These are phyloP conservation scores for Melipona beecheii DNA, from an alignment of 2,888 invertebrate genomes.

Conservation along the genomic window DNA sequence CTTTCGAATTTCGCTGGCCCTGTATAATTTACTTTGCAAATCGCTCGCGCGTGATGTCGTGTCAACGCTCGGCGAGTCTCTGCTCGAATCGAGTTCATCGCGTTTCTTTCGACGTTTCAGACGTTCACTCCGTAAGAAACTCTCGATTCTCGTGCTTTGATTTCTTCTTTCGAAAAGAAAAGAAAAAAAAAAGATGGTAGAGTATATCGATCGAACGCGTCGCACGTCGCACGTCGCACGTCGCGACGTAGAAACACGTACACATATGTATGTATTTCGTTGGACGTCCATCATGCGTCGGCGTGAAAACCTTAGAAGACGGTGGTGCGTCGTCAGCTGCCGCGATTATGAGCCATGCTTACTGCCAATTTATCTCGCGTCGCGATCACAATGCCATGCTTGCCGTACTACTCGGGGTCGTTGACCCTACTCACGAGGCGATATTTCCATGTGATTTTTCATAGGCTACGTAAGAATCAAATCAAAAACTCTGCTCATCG, in stretches of 20 bases:
- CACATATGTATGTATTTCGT: slow-evolving; percentile 5
- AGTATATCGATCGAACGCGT: background rate
- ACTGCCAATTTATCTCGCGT: slow-evolving; percentile 51
- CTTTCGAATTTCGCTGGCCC: slow-evolving; percentile 15
- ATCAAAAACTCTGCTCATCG: background rate
- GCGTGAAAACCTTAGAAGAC: slow-evolving; percentile 49
- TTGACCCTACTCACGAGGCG: slow-evolving; percentile 28
- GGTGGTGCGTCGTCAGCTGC: slow-evolving; percentile 35
- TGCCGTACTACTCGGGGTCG: slow-evolving; percentile 21
- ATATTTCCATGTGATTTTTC: slow-evolving; percentile 13
- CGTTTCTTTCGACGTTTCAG: too few species aligned
- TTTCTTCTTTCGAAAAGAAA: background rate
- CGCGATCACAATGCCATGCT: slow-evolving; percentile 41
- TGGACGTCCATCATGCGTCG: slow-evolving; percentile 4
- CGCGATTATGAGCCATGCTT: slow-evolving; percentile 51
- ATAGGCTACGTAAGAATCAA: background rate
- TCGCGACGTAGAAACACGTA: background rate
- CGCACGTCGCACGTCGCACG: background rate
- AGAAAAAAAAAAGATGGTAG: too few species aligned
- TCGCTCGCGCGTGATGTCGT: background rate
- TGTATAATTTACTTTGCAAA: slow-evolving; percentile 33
- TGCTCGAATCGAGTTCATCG: background rate
- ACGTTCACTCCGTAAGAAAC: background rate
- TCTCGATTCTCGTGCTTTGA: too few species aligned
- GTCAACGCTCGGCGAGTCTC: background rate